Base-by-base conservation (phyloP, 2,113 vertebrate genomes). In the Dipodomys stephensi region DNA sequence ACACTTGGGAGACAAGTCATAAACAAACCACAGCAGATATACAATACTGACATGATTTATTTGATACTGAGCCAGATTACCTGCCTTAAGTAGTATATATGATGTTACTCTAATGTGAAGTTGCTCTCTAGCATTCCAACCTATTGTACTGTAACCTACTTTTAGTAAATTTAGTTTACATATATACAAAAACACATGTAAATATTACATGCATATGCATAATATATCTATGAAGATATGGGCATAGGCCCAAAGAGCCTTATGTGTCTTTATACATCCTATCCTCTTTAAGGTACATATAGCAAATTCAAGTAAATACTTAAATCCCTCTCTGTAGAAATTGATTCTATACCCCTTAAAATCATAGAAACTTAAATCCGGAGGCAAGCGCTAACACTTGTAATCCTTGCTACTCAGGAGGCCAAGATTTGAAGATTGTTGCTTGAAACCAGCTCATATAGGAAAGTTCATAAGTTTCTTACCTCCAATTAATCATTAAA, bases 111-210 rank as follows among this genome's bases (percentile, higher is more conserved):
- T 25, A 69, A 22, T 81, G 6, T 68, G 15, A 85, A 92, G 28
- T 84, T 49, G 86, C 22, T 67, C 65, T 71, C 65, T 78, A 76
- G 9, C 60, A 11, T 46, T 27, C 30, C 32, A 83, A 16, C 4
- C 23, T 20, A 62, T 16, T 62, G 28, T 39, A 77, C 7, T 82
- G 35, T 23, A 57, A 65, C 30, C 6, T 87, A 35, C 13, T 44
- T 84, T 92, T 93, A 44, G 10, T 67, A 94, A 91, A 71, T 67
- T 85, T 92, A 93, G 4, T 57, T 71, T 64, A 78, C 27, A 30
- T 32, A 67, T 71, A 49, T 71, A 46, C 1, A 62, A 3, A 71
- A 3, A 71, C 30, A 77, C 7, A 67, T 4, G 10, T 72, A 64
- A 67, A 44, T 80, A 32, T 78, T 83, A 67, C 23, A 57, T 60